Conservation (phyloP, 2,797 vertebrate species). For the Chanos chanos region DNA sequence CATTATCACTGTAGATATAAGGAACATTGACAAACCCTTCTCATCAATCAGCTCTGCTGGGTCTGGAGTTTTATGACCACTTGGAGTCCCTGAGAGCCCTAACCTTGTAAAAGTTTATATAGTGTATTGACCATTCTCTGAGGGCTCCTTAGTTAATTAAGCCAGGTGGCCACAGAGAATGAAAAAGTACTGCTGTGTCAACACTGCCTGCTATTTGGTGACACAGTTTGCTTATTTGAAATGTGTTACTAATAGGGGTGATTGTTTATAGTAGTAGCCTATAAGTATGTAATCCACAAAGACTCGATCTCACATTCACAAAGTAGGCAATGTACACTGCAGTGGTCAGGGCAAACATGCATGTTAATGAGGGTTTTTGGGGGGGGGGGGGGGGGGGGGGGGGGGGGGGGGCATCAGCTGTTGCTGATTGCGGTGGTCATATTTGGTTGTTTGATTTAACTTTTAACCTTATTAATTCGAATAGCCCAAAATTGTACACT, state of each 20-base stretch:
- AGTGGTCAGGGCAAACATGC: too few relatives aligned
- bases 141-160: slow-evolving; percentile 69
- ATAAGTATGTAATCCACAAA: neutral
- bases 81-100: slow-evolving; percentile 61
- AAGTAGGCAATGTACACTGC: neutral
- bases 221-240: slow-evolving; percentile 73
- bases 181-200: slow-evolving; percentile 58
- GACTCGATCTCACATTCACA: neutral
- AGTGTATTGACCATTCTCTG: slow-evolving; percentile 58
- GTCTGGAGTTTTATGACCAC: slow-evolving; percentile 62
- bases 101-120: slow-evolving; percentile 65
- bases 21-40: slow-evolving; percentile 64
- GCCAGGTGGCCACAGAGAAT: slow-evolving; percentile 56
- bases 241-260: slow-evolving; percentile 58
- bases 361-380: too few relatives aligned
- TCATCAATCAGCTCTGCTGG: slow-evolving; percentile 68
- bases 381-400: too few relatives aligned
- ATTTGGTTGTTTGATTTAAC: too few relatives aligned
- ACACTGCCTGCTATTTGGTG: slow-evolving; percentile 61
- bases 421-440: neutral
- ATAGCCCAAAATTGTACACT: too few relatives aligned
- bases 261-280: neutral
- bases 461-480: too few relatives aligned
- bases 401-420: too few relatives aligned
- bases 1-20: slow-evolving; percentile 50